phyloP scores from a whole-genome alignment of 2,113 vertebrate species.

The Prunella himalayana region DNA sequence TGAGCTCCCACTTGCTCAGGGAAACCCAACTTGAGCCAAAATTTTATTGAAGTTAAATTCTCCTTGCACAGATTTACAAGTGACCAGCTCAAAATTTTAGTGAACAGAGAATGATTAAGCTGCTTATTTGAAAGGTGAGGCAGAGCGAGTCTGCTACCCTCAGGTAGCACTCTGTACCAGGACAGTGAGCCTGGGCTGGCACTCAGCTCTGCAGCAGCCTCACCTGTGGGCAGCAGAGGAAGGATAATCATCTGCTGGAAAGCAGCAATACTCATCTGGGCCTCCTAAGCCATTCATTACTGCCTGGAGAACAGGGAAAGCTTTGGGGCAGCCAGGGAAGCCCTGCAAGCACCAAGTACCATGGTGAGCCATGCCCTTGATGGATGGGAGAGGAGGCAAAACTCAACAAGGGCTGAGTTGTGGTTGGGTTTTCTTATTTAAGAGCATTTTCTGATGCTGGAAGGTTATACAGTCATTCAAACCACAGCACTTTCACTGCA shows the following conservation, averaged over 20 bases:
- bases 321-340: not conserved
- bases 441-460: not conserved
- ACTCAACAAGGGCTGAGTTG: not conserved
- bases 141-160: not conserved
- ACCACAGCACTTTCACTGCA: not conserved
- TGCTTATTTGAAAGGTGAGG: not conserved
- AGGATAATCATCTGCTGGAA: not conserved
- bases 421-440: not conserved
- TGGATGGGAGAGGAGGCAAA: not conserved
- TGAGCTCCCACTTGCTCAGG: not conserved
- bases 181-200: not conserved
- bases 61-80: not conserved
- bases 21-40: not conserved
- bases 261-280: not conserved
- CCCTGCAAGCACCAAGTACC: not conserved
- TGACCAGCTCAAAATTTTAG: not conserved
- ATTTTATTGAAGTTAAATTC: not conserved
- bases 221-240: not conserved
- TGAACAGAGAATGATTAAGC: not conserved
- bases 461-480: not conserved
- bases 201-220: not conserved
- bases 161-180: not conserved
- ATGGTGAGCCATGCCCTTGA: accelerated
- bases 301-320: not conserved
- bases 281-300: not conserved